These are phyloP conservation scores for Samia ricini DNA, from an alignment of 1,140 invertebrate genomes.

Conservation along the genomic window DNA sequence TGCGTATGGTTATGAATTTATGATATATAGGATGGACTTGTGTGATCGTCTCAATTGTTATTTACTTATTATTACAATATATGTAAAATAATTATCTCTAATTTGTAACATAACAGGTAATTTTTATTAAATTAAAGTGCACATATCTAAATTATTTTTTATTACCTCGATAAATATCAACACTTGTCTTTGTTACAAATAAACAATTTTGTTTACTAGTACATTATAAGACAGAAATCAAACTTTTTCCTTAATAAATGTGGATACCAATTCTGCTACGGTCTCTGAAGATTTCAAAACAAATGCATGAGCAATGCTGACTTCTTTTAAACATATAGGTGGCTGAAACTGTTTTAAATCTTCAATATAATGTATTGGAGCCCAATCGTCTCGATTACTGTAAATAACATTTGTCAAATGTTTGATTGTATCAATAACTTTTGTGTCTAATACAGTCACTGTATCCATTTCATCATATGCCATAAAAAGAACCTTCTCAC, in stretches of 20 bases:
- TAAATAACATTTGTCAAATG: conserved; percentile 55
- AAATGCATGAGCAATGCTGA: conserved; percentile 55
- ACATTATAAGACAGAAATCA: background rate
- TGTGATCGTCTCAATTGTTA: conserved; percentile 21
- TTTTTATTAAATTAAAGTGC: conserved; percentile 43
- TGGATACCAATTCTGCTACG: conserved; percentile 49
- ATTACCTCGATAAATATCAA: conserved; percentile 8
- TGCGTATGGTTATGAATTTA: background rate
- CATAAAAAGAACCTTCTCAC: conserved; percentile 54
- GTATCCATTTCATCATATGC: conserved; percentile 67
- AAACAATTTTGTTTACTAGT: background rate
- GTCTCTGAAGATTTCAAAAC: conserved; percentile 57
- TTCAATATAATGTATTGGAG: conserved; percentile 48
- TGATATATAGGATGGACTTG: conserved; percentile 7
- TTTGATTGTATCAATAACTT: conserved; percentile 46
- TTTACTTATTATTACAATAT: conserved; percentile 19
- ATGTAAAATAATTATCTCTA: conserved; percentile 30
- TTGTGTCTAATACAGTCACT: conserved; percentile 42
- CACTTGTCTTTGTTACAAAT: background rate
- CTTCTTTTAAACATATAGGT: conserved; percentile 38
- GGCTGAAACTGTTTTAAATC: conserved; percentile 48
- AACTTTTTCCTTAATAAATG: conserved; percentile 33
- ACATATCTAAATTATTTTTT: conserved; percentile 32
- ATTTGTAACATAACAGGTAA: conserved; percentile 33
- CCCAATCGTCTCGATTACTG: conserved; percentile 52